Evolutionary conservation across 2,888 invertebrate genomes (phyloP).

Genomic region (Trichogramma evanescens): DNA sequence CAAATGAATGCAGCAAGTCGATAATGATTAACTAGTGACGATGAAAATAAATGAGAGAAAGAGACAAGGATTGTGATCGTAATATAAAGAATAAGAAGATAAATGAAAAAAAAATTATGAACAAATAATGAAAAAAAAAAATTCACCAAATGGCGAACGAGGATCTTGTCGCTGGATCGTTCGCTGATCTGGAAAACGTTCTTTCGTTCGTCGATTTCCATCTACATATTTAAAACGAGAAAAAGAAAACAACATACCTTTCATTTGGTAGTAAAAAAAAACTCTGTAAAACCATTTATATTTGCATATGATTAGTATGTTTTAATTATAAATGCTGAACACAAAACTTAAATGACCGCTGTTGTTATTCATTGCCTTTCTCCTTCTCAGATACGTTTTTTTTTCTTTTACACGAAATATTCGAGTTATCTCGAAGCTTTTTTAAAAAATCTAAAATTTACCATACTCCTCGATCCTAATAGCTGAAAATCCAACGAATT

Average conservation of each 20-base stretch:
- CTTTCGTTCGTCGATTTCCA: conserved; percentile 23
- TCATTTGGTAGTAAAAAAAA: conserved; percentile 37
- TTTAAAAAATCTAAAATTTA: background rate
- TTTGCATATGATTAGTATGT: conserved; percentile 45
- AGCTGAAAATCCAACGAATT: too few relatives aligned
- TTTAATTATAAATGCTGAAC: conserved; percentile 36
- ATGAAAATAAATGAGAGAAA: background rate
- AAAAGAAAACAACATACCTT: conserved; percentile 25
- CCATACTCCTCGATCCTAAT: too few relatives aligned
- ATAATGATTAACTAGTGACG: too few relatives aligned
- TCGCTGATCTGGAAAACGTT: too few relatives aligned
- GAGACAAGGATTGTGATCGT: background rate
- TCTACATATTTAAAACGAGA: conserved; percentile 31
- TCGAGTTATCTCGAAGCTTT: background rate
- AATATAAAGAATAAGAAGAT: background rate
- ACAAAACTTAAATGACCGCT: background rate
- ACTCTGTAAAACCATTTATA: conserved; percentile 45
- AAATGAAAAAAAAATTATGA: background rate
- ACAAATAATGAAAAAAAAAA: too few relatives aligned
- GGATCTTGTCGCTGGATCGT: too few relatives aligned
- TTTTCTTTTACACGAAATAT: background rate
- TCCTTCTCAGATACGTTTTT: background rate
- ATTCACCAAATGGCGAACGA: too few relatives aligned
- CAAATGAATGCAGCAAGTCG: background rate
- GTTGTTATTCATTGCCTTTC: background rate